Conservation (phyloP, 1,140 invertebrate species). For the Neuroterus valhalla region DNA sequence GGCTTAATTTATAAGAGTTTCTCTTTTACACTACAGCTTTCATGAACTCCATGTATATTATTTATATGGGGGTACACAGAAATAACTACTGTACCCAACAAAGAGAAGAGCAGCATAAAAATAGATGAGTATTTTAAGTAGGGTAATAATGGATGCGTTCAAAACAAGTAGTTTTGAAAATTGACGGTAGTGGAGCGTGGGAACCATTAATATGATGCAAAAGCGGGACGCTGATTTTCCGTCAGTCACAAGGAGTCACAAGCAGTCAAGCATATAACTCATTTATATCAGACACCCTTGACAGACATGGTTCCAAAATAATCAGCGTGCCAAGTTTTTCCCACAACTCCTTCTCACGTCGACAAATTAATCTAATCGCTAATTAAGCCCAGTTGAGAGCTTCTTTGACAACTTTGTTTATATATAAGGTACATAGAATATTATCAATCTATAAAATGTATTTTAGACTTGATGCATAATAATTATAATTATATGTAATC, state of each 20-base stretch:
- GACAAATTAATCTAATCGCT: constrained; percentile 14
- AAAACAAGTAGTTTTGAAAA: background rate
- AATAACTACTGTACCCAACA: no score
- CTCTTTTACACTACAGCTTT: no score
- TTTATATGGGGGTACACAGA: no score
- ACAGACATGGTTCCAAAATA: constrained; percentile 14
- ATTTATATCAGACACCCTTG: constrained; percentile 8
- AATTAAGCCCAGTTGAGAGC: constrained; percentile 3
- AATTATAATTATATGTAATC: no score
- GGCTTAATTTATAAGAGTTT: no score
- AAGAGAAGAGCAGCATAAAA: no score
- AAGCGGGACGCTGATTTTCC: constrained; percentile 17
- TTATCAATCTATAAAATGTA: background rate
- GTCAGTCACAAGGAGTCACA: background rate
- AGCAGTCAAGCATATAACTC: background rate
- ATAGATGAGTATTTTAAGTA: background rate
- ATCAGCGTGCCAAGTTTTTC: background rate
- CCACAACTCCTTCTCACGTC: background rate
- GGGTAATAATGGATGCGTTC: background rate
- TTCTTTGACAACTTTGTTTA: background rate
- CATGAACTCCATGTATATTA: no score
- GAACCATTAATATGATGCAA: constrained; percentile 27
- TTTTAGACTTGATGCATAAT: no score
- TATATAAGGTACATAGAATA: background rate
- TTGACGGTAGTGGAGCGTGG: background rate